Evolutionary conservation across 2,888 invertebrate genomes (phyloP).

Genomic region (Hedya salicella): DNA sequence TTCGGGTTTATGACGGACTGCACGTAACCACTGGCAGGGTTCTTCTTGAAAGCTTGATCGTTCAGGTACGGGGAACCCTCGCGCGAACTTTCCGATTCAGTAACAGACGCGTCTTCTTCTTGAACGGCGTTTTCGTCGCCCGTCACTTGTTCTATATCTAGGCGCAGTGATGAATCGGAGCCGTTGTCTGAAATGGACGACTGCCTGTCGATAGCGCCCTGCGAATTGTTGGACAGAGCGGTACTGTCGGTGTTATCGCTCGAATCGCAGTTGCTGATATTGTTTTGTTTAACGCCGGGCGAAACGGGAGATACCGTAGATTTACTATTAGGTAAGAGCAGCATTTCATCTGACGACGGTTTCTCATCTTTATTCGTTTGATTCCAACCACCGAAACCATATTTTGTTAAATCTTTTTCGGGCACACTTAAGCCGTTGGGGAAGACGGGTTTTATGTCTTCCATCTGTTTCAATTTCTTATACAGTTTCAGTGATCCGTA

Average conservation of each 20-base stretch:
- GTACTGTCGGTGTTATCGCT: constrained; percentile 81
- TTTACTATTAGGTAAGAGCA: constrained; percentile 73
- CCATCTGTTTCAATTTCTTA: constrained; percentile 86
- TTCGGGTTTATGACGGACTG: constrained; percentile 56
- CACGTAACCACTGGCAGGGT: constrained; percentile 47
- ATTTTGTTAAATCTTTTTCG: constrained; percentile 76
- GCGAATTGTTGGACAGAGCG: constrained; percentile 74
- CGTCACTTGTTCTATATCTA: constrained; percentile 67
- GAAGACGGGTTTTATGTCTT: constrained; percentile 87
- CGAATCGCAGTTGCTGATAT: constrained; percentile 70
- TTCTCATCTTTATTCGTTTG: constrained; percentile 76
- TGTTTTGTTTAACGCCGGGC: constrained; percentile 68
- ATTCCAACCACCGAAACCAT: constrained; percentile 72
- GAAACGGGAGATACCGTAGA: constrained; percentile 58
- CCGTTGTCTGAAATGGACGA: constrained; percentile 74
- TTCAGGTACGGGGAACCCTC: constrained; percentile 69
- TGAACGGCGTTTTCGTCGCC: constrained; percentile 54
- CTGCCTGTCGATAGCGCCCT: constrained; percentile 69
- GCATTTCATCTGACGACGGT: constrained; percentile 77
- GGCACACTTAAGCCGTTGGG: constrained; percentile 86
- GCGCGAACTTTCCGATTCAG: constrained; percentile 64
- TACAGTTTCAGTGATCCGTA: constrained; percentile 82
- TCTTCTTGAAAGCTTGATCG: constrained; percentile 67
- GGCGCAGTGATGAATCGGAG: constrained; percentile 72
- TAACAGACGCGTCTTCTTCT: constrained; percentile 62